Base-by-base conservation (phyloP, 1,140 invertebrate species). In the Pseudoatta argentina region DNA sequence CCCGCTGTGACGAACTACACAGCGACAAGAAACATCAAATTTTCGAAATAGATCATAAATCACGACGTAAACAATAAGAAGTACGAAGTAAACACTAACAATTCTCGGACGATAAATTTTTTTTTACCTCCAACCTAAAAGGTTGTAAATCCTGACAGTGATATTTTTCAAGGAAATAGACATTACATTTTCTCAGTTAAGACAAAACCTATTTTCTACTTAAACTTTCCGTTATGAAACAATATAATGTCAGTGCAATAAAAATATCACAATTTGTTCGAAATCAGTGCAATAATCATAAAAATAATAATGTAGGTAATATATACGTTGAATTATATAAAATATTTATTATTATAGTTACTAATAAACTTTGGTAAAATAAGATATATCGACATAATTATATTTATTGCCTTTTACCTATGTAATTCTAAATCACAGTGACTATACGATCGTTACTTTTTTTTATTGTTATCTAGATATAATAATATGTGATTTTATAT, bases 11-110 rank as follows among this genome's bases (percentile, higher is more conserved):
- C 69, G 67, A 83, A 30, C 30, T 72, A 51, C 18, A 48, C 55
- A 27, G n/a, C 27, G 55, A 83, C 14, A 55, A 79, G 44, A 4
- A 48, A 67, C 64, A 81, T 83, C 39, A 24, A 75, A 73, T 61
- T 83, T 51, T 63, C 69, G 55, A 14, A 51, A 73, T 34, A 75
- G 57, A 48, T 83, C 55, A 48, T 73, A 73, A 73, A 63, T 55
- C 21, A 24, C 39, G 8, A 27, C 51, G 34, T 34, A 30, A 34
- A 59, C 16, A 48, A 61, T 59, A 34, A 73, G 53, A 72, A 72
- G 5, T 73, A 14, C 61, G 34, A 14, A 73, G 0, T 34, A 34
- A 34, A n/a, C 21, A 24, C n/a, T 34, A 67, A 64, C 63, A 44
- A 64, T n/a, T 55, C 8, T 53, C 10, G 51, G 21, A 39, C 12